Base-by-base conservation (phyloP, 2,797 vertebrate species). In the Corythornis leucogaster region DNA sequence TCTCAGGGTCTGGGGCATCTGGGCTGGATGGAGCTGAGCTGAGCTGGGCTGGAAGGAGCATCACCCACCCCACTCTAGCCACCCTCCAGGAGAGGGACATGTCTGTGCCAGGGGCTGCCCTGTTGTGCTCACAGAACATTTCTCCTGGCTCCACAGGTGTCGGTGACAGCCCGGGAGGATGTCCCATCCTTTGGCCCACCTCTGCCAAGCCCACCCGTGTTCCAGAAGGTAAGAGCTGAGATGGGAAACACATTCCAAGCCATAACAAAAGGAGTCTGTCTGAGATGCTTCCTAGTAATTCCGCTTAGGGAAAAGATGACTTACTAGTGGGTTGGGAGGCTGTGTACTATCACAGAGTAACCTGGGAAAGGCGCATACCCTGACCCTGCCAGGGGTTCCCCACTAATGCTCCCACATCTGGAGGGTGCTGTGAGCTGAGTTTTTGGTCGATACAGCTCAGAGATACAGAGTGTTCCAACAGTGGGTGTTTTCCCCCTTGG, bases 111-210 rank as follows among this genome's bases (percentile, higher is more conserved):
- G 22, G 51, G 12, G 22, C 42, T 76, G 15, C 18, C 24, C 21
- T 9, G 30, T 43, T 45, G 69, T 35, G 2, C 6, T 16, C 13
- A 0, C 1, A 4, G 45, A 15, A 51, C 0, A 0, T 8, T 25
- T 43, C 53, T 43, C 31, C 68, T 30, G 58, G 42, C 83, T 80
- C 46, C 35, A 35, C 97, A 99, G 99, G 99, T 99, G 53, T 99
- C 99, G 1, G 98, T 99, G 85, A 99, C 99, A 0, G 99, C 99
- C 1, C 97, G 99, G 74, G 99, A 99, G 95, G 99, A 99, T 0
- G 99, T 99, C 2, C 99, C 99, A 15, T 94, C 98, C 7, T 99
- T 99, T 7, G 99, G 99, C 15, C 99, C 99, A 0, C 97, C 98
- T 8, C 98, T 99, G 69, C 99, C 99, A 0, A 99, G 98, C 95